Base-by-base conservation (phyloP, 2,797 vertebrate species). In the Acridotheres tristis region DNA sequence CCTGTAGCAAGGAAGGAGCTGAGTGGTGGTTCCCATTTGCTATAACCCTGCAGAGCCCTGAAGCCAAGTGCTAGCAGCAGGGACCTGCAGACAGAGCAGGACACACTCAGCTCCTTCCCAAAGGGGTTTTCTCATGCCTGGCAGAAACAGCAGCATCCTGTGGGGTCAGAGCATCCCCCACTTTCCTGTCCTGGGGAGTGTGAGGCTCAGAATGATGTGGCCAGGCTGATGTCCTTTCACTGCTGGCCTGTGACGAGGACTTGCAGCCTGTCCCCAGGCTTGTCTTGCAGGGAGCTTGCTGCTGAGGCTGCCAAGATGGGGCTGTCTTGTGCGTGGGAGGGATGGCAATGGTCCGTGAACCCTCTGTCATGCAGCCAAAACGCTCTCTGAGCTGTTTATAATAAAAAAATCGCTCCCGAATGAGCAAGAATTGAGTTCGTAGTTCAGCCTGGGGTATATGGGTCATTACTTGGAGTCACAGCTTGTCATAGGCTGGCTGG, bases 331-430 rank as follows among this genome's bases (percentile, higher is more conserved):
- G 85, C 3, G 13, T 91, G 83, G 85, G 92, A 95, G 88, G 68
- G 61, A 90, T 95, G 92, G 85, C 90, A 95, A 4, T 77, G 79
- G 65, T 71, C 93, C 2, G 27, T 91, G 80, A 93, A 62, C 81
- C 71, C 50, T 59, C 71, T 93, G 89, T 92, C 84, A 40, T 0
- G 3, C 47, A 80, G 82, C 88, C 78, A 92, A 80, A 89, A 47
- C n/a, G 61, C 62, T 91, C 72, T 87, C 6, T 2, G 85, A 89
- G 65, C 87, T 94, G 68, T 72, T 89, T 27, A 68, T 77, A 91
- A 80, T 91, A 62, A 69, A 72, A 75, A 51, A 26, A 15, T 17
- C 1, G 17, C 50, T 90, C 76, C 50, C 0, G 1, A 83, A 55
- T 66, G 83, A 95, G 34, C n/a, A 62, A 4, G 53, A 77, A 48